phyloP scores from a whole-genome alignment of 2,113 vertebrate species.

The Ondatra zibethicus region DNA sequence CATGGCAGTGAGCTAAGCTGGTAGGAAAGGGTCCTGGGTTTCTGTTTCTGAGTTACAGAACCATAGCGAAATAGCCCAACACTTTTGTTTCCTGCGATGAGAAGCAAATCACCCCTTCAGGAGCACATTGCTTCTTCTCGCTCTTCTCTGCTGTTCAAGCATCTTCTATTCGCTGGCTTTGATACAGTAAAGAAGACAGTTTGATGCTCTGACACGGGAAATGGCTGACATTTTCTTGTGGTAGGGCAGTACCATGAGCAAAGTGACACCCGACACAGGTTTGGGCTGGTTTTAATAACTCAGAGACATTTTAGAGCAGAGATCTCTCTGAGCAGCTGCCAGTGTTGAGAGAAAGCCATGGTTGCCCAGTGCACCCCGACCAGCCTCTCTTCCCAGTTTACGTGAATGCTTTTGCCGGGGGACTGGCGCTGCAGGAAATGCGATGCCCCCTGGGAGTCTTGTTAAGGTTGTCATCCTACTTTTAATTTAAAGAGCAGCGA shows the following conservation, averaged over 20 bases:
- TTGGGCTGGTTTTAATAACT: not conserved
- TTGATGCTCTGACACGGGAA: not conserved
- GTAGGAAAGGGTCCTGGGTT: not conserved
- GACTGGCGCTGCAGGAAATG: no score
- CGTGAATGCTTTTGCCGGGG: not conserved
- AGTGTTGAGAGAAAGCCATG: not conserved
- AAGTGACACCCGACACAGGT: not conserved
- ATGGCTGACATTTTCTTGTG: not conserved
- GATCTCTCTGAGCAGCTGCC: not conserved
- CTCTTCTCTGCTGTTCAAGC: no score
- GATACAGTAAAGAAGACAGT: not conserved
- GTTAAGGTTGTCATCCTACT: not conserved
- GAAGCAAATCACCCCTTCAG: not conserved
- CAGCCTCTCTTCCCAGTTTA: not conserved
- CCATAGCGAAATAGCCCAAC: not conserved
- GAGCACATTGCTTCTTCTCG: no score
- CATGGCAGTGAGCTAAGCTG: not conserved
- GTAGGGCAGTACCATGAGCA: not conserved
- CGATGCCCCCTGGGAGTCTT: not conserved
- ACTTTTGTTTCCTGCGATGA: not conserved
- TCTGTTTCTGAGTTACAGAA: not conserved
- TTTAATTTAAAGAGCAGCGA: not conserved
- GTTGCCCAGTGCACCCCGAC: accelerated
- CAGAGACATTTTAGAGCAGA: not conserved
- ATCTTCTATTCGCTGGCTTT: not conserved